Base-by-base conservation (phyloP, 2,113 vertebrate species). In the Speoplatyrhinus poulsoni region DNA sequence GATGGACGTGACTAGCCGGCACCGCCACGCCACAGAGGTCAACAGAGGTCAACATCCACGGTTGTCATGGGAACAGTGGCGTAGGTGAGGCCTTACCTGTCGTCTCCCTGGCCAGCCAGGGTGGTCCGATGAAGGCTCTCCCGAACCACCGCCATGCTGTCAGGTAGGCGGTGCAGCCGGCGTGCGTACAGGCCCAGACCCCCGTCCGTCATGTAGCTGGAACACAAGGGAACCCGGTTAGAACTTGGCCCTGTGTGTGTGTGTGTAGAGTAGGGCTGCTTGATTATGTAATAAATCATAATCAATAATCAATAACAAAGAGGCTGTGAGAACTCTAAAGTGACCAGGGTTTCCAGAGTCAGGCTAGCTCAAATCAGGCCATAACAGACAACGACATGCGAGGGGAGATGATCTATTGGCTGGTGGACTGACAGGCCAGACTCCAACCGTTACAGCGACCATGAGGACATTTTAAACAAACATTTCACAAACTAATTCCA, bases 141-240 rank as follows among this genome's bases (percentile, higher is more conserved):
- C 19, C 97, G 87, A 52, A 99, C 96, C 0, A 94, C 92, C n/a
- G 95, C 90, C 95, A 98, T 97, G 59, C 95, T 94, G 67, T 99
- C 97, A 0, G 96, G 96, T 57, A 99, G 91, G n/a, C 96, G 92
- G 84, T 95, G 97, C 70, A 99, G 88, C 54, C 98, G 92, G 1
- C 97, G 94, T 0, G 96, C 94, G 73, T 99, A 99, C 67, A 98
- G 92, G 58, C 97, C 95, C 87, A 99, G 87, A 5, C 98, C 95
- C 11, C 98, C 96, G 55, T 99, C 97, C 0, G 98, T 99, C 95
- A 99, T 93, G 73, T 99, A 99, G 79, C 98, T 99, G 90, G 62
- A 74, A 73, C 55, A 82, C 26, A 72, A 73, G 9, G 13, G 49
- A 47, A 62, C 16, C 17, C 8, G 26, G 26, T 26, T 26, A 26